Percentiles rank a stretch among this genome's conserved stretches.
phyloP scores from a whole-genome alignment of 1,140 invertebrate genomes.

The Chrysopa pallens region DNA sequence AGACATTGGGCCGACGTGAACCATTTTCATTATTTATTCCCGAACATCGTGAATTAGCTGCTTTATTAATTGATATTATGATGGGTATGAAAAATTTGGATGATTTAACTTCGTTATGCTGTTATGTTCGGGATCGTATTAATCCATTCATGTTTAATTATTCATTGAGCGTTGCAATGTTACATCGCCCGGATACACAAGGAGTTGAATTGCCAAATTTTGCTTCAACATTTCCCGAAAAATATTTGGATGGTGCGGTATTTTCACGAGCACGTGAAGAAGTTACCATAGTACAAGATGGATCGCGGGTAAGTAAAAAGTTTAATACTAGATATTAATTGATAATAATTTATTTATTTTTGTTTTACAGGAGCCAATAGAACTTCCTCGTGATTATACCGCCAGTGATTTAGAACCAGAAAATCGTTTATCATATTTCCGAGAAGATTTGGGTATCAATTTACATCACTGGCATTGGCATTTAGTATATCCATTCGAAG shows the following conservation, averaged over 20 bases:
- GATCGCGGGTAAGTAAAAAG: conserved; percentile 33
- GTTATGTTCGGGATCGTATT: conserved; percentile 51
- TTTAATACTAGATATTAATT: conserved; percentile 11
- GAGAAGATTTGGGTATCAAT: conserved; percentile 55
- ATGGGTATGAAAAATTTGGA: conserved; percentile 48
- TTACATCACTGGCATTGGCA: conserved; percentile 77
- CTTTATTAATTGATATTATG: conserved; percentile 51
- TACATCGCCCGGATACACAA: conserved; percentile 58
- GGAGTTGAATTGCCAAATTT: conserved; percentile 48
- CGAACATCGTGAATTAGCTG: conserved; percentile 46
- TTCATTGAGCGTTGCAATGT: conserved; percentile 49
- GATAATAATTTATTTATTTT: conserved; percentile 3
- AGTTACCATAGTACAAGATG: conserved; percentile 38
- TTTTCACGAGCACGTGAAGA: conserved; percentile 47
- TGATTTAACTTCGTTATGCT: conserved; percentile 46
- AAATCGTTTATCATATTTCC: conserved; percentile 56
- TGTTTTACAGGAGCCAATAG: conserved; percentile 29
- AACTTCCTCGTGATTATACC: conserved; percentile 52
- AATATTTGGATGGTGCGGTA: conserved; percentile 53
- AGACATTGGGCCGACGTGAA: conserved; percentile 42
- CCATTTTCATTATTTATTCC: conserved; percentile 62
- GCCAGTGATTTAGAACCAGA: conserved; percentile 54
- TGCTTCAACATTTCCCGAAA: conserved; percentile 55
- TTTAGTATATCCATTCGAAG: conserved; percentile 55
- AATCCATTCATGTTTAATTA: conserved; percentile 67